A percentile compares a stretch with the other conserved stretches of the same genome.
Conservation (phyloP, 2,797 vertebrate genomes). For the Chelon labrosus region DNA sequence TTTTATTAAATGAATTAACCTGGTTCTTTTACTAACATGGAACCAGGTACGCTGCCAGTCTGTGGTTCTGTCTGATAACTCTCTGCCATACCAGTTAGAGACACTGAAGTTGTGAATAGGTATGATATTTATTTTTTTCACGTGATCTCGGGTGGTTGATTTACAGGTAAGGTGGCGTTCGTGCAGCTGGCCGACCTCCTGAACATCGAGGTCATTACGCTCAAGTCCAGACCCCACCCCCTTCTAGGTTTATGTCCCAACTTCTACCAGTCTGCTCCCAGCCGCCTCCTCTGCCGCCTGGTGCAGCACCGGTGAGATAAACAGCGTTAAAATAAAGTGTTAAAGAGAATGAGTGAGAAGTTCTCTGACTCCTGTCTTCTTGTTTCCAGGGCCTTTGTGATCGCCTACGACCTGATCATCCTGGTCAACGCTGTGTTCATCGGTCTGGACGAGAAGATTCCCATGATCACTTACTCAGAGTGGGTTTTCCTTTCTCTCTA, state of each 20-base stretch:
- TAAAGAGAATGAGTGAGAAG: too few species aligned
- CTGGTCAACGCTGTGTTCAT: conserved; percentile 94
- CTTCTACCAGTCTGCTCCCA: conserved; percentile 85
- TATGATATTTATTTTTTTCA: fast-evolving
- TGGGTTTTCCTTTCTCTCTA: conserved; percentile 93
- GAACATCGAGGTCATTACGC: conserved; percentile 91
- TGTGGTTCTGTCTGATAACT: too few species aligned
- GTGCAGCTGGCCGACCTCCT: conserved; percentile 92
- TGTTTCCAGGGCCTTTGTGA: conserved; percentile 87
- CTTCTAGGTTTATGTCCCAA: conserved; percentile 80
- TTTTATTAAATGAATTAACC: too few species aligned
- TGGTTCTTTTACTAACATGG: too few species aligned
- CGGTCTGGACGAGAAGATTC: conserved; percentile 90
- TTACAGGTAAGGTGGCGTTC: conserved; percentile 89
- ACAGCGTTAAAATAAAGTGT: too few species aligned
- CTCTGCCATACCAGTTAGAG: too few species aligned
- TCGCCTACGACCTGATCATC: conserved; percentile 90
- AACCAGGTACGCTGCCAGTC: too few species aligned
- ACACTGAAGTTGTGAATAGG: too few species aligned
- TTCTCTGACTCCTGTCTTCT: background rate
- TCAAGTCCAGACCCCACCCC: conserved; percentile 88
- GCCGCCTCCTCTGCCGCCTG: conserved; percentile 82
- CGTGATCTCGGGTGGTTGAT: background rate
- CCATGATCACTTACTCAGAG: conserved; percentile 87
- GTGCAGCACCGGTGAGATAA: conserved; percentile 88